phyloP scores from a whole-genome alignment of 2,888 invertebrate species.

The Homarus gammarus region DNA sequence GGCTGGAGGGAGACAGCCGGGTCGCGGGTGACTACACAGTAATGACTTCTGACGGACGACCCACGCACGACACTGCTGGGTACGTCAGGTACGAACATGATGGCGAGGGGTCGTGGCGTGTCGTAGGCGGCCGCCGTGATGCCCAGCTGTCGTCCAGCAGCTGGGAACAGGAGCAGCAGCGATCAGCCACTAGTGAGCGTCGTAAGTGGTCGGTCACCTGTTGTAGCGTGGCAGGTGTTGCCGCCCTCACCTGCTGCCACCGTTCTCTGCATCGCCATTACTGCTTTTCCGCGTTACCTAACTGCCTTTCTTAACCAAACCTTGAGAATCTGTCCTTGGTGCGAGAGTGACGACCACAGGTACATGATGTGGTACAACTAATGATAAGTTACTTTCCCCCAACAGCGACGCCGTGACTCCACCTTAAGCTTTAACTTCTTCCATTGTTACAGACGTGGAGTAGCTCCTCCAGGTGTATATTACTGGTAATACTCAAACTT shows the following conservation, averaged over 20 bases:
- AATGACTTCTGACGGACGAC: conserved; percentile 29
- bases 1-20: not conserved
- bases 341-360: not conserved
- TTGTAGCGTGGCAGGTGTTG: conserved; percentile 4
- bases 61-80: conserved; percentile 24
- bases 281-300: conserved; percentile 34
- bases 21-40: conserved; percentile 14
- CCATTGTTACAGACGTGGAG: no score
- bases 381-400: not conserved
- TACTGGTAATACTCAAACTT: no score
- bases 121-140: conserved; percentile 29
- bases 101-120: conserved; percentile 54
- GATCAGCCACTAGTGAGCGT: conserved; percentile 22
- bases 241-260: not conserved
- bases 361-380: not conserved
- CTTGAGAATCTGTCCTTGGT: conserved; percentile 44
- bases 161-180: conserved; percentile 47
- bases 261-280: conserved; percentile 33
- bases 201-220: conserved; percentile 24
- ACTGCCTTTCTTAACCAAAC: conserved; percentile 20
- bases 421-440: no score
- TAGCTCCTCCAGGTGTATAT: no score
- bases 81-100: conserved; percentile 48
- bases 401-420: not conserved
- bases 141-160: conserved; percentile 27